A percentile compares a stretch with the other conserved stretches of the same genome.
Evolutionary conservation across 30 jellyfish, hydroid and myxozoan species (phyloP).

Genomic region (Turritopsis dohrnii): DNA sequence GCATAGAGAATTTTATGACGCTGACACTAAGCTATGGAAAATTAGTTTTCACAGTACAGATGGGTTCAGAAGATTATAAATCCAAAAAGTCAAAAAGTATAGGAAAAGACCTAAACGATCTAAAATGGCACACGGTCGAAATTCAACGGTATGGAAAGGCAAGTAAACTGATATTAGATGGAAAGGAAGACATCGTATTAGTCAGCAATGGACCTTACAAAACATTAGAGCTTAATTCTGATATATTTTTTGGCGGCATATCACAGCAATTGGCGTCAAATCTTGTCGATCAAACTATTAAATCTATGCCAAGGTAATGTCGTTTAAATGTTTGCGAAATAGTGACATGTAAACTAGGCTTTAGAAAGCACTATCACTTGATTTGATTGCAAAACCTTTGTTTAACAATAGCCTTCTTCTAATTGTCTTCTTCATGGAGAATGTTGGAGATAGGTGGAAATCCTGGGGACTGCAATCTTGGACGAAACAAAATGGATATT

Average conservation of each 20-base stretch:
- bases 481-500: too few species aligned
- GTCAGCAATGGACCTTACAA: constrained; percentile 19
- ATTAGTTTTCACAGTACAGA: constrained; percentile 37
- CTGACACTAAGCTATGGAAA: constrained; percentile 32
- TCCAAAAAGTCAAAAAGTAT: constrained; percentile 28
- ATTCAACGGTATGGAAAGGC: constrained; percentile 18
- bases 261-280: constrained; percentile 18
- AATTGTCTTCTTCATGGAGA: too few species aligned
- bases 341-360: too few species aligned
- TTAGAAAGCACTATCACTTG: too few species aligned
- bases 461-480: too few species aligned
- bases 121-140: constrained; percentile 59
- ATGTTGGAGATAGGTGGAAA: too few species aligned
- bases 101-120: constrained; percentile 41
- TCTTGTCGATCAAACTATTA: background rate
- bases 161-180: constrained; percentile 2
- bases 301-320: constrained; percentile 28
- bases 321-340: background rate
- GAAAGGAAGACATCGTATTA: background rate
- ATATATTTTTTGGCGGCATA: constrained; percentile 26
- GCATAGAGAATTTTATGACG: constrained; percentile 2
- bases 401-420: too few species aligned
- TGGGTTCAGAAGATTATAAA: constrained; percentile 40
- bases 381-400: too few species aligned
- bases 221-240: constrained; percentile 16